Percentiles rank a stretch among this genome's conserved stretches.
These are phyloP conservation scores for Anolis sagrei DNA, from an alignment of 2,113 vertebrate genomes.

Conservation along the genomic window DNA sequence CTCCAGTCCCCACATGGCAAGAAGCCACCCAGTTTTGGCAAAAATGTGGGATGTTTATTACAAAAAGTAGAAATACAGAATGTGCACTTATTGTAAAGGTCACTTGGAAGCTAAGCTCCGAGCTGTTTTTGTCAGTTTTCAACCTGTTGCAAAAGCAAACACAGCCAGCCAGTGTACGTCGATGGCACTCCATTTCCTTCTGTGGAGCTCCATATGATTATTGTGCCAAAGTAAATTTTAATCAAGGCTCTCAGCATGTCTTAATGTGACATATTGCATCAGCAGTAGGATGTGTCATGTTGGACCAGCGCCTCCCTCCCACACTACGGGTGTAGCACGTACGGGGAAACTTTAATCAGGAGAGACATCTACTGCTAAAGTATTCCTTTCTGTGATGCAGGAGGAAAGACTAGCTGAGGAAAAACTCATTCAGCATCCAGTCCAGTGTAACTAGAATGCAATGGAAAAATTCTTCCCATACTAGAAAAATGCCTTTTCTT, in stretches of 20 bases:
- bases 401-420: background rate
- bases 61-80: constrained; percentile 36
- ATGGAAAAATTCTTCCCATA: background rate
- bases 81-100: constrained; percentile 44
- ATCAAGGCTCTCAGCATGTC: constrained; percentile 41
- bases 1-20: constrained; percentile 31
- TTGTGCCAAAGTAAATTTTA: constrained; percentile 34
- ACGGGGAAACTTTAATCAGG: constrained; percentile 26
- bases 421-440: background rate
- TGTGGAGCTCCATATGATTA: constrained; percentile 24
- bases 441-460: background rate
- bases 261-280: constrained; percentile 38
- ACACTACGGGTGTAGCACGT: constrained; percentile 24
- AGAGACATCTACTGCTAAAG: background rate
- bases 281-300: constrained; percentile 47
- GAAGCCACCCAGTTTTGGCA: constrained; percentile 24
- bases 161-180: constrained; percentile 33
- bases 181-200: constrained; percentile 40
- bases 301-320: constrained; percentile 38
- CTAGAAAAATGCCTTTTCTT: background rate
- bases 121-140: constrained; percentile 41
- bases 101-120: constrained; percentile 35
- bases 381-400: background rate
- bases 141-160: constrained; percentile 45
- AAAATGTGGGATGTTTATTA: constrained; percentile 24